Base-by-base conservation (phyloP, 2,113 vertebrate genomes). In the Carlito syrichta region DNA sequence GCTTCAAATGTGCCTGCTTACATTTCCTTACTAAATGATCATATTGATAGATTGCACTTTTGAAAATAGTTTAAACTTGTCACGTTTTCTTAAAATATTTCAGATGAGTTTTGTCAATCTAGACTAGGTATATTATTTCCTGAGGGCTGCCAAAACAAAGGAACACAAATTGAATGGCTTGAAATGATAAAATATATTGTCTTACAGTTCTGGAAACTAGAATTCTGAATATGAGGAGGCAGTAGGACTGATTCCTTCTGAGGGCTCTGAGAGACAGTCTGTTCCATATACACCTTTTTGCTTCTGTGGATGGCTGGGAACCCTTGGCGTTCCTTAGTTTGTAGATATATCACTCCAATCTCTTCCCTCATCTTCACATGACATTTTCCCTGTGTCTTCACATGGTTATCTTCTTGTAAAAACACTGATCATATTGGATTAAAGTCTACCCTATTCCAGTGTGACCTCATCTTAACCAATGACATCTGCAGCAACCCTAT, bases 71-170 rank as follows among this genome's bases (percentile, higher is more conserved):
- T 96, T 92, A 77, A 76, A 81, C 85, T 66, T 54, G 69, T 84
- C 89, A 85, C 43, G 54, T 92, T 97, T 97, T 94, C 86, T 52
- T 69, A 86, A 94, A 95, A 63, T 45, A 56, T 85, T 97, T 92
- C 30, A 40, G 63, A 63, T 81, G 12, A 81, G 16, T 20, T 96
- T 83, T 30, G 52, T 86, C 89, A 1, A 48, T 85, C 54, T 71
- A 85, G 50, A 38, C 48, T 63, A 45, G 1, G 35, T 86, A 1
- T 63, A 38, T 82, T 56, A 45, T 48, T 79, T 88, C 94, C 58
- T 82, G 40, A 76, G 27, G 6, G 40, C 76, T 66, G 1, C 19
- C 38, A 27, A 69, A 43, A 74, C 7, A 66, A 79, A 78, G 6
- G 38, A n/a, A 14, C 50, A 83, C 38, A 45, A 74, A 50, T 17